Evolutionary conservation across 2,888 invertebrate genomes (phyloP), one percentile per base, ranked within the genome.

Genomic region (Tipula confusa): DNA sequence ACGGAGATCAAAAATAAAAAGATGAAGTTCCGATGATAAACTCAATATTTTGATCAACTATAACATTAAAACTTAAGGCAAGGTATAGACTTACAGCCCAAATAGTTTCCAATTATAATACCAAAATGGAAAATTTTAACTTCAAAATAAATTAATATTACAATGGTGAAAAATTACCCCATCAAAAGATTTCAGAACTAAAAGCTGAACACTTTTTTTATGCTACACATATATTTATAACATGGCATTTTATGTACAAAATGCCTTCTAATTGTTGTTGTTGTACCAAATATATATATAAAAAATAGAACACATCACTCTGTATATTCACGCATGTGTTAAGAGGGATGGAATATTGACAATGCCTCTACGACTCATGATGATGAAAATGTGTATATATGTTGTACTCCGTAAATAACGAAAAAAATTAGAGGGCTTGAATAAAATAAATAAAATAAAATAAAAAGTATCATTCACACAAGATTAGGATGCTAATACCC

Each of bases 401-500:
- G 1, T 7, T 64, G 4, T 64, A 64, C 24, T 64, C 64, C 9
- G 24, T 64, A 24, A 9, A 24, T 24, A 24, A 24, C 64, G 24
- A 64, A 64, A 64, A 64, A 64, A 24, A 64, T 64, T 64, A 64
- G 64, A 64, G 64, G 64, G 29, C 80, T 80, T 80, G 29, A 29
- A 80, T 80, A 80, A 80, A 80, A 80, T 80, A 80, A 80, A 80
- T 80, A 29, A 29, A n/a, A 48, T 15, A 48, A 48, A 80, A 80
- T 29, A 84, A 84, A 80, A 84, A 83, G 84, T 85, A 85, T 85
- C 85, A 85, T 85, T 85, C 85, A 85, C 84, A 85, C 85, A 84
- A 85, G 85, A 85, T 85, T 85, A 85, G 84, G 85, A 84, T 84
- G 85, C 84, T 85, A 84, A 85, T 85, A 36, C 85, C 84, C 33